Percentiles rank a stretch among this genome's conserved stretches.
Conservation (phyloP, 2,797 vertebrate genomes). For the Gymnoscopelus braueri region DNA sequence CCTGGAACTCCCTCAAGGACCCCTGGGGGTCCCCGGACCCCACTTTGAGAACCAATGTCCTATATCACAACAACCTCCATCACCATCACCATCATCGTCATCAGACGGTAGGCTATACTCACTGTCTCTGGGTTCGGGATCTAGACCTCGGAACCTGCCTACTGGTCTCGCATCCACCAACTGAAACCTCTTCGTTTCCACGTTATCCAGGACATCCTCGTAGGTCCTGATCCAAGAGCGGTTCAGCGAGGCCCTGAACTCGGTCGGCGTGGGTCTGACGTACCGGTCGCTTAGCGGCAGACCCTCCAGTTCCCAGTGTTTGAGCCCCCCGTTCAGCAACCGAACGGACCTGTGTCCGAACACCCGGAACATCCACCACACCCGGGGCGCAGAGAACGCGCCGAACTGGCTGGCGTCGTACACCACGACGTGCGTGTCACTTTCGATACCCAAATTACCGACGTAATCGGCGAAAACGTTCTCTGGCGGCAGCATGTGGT, state of each 20-base stretch:
- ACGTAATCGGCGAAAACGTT: constrained; percentile 84
- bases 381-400: constrained; percentile 86
- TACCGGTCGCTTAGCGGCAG: constrained; percentile 75
- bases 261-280: constrained; percentile 61
- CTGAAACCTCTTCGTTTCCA: constrained; percentile 85
- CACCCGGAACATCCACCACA: constrained; percentile 95
- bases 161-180: constrained; percentile 88
- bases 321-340: constrained; percentile 87
- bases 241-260: constrained; percentile 83
- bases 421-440: constrained; percentile 88
- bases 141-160: constrained; percentile 85
- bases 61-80: no score
- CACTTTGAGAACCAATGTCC: no score
- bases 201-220: constrained; percentile 87
- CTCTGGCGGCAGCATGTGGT: constrained; percentile 89
- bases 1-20: no score
- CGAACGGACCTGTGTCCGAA: constrained; percentile 90
- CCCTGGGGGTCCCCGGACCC: no score
- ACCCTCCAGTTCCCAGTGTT: constrained; percentile 85
- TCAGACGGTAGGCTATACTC: constrained; percentile 47
- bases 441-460: constrained; percentile 83
- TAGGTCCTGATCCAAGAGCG: constrained; percentile 85
- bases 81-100: no score
- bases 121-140: constrained; percentile 90
- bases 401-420: constrained; percentile 90